These are phyloP conservation scores for Channa argus DNA, from an alignment of 2,113 vertebrate genomes.

Conservation along the genomic window DNA sequence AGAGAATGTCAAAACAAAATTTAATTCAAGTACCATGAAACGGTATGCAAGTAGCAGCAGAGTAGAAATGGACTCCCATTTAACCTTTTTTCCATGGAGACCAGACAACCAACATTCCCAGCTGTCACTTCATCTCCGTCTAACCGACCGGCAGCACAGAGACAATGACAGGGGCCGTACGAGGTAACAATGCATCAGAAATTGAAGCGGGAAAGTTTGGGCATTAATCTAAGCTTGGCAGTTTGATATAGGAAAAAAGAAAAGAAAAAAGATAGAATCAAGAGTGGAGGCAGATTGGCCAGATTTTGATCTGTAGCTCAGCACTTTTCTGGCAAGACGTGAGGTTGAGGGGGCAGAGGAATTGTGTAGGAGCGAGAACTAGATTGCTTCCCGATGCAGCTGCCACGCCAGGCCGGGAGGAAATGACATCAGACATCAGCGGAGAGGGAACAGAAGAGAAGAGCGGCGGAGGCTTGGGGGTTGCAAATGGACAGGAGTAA, in stretches of 20 bases:
- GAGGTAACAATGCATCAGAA: conserved; percentile 41
- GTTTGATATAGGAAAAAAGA: conserved; percentile 29
- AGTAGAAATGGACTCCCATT: no score
- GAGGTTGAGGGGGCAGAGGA: conserved; percentile 28
- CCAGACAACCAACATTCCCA: background rate
- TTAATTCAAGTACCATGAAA: no score
- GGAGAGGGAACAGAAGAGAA: background rate
- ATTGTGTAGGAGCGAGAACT: conserved; percentile 46
- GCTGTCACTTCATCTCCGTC: background rate
- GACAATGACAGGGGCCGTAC: conserved; percentile 4
- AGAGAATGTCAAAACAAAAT: no score
- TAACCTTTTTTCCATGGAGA: no score
- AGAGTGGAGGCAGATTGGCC: conserved; percentile 59
- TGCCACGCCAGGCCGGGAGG: conserved; percentile 45
- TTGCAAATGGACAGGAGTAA: conserved; percentile 6
- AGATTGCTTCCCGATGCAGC: conserved; percentile 62
- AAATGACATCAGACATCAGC: conserved; percentile 62
- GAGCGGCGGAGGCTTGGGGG: background rate
- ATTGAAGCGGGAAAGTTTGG: conserved; percentile 17
- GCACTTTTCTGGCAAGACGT: conserved; percentile 58
- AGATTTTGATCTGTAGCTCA: conserved; percentile 73
- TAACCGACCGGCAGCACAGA: conserved; percentile 3
- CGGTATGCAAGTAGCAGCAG: no score
- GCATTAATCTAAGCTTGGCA: conserved; percentile 56
- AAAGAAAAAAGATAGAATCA: conserved; percentile 60